Conservation (phyloP, 1,140 invertebrate species). For the Dinothrombium tinctorium region DNA sequence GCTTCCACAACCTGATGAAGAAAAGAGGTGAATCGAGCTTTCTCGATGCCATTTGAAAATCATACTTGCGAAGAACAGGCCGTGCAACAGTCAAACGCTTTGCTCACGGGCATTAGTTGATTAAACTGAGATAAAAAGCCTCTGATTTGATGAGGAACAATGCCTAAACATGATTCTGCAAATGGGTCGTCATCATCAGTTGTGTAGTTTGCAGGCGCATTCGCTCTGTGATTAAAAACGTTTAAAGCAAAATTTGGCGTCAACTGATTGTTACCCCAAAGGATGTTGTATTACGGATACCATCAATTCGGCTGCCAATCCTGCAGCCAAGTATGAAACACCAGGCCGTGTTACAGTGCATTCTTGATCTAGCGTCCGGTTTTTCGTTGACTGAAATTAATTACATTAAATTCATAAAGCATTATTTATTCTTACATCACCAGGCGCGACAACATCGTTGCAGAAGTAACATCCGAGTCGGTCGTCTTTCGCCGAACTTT, state of each 20-base stretch:
- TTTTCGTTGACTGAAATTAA: slow-evolving; percentile 45
- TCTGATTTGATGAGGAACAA: slow-evolving; percentile 76
- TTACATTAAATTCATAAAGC: background rate
- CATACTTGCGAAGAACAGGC: slow-evolving; percentile 48
- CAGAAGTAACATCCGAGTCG: slow-evolving; percentile 95
- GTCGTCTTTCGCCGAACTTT: slow-evolving; percentile 28
- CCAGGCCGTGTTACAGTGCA: slow-evolving; percentile 94
- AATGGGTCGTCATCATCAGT: slow-evolving; percentile 18
- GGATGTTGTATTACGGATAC: slow-evolving; percentile 67
- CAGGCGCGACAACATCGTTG: slow-evolving; percentile 91
- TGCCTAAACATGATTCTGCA: slow-evolving; percentile 41
- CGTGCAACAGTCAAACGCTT: slow-evolving; percentile 66
- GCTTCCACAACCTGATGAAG: slow-evolving; percentile 33
- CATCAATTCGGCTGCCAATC: slow-evolving; percentile 71
- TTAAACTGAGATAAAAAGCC: slow-evolving; percentile 62
- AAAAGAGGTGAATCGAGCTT: slow-evolving; percentile 7
- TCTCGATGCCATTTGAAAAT: slow-evolving; percentile 4
- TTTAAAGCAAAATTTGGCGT: background rate
- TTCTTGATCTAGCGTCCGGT: slow-evolving; percentile 90
- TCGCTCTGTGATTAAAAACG: slow-evolving; percentile 20
- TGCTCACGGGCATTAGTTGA: slow-evolving; percentile 50
- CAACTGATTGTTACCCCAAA: slow-evolving; percentile 28
- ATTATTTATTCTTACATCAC: slow-evolving; percentile 44
- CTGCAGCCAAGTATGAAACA: slow-evolving; percentile 66
- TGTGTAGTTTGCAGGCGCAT: slow-evolving; percentile 28